Evolutionary conservation across 2,888 invertebrate genomes (phyloP).

Genomic region (Machimus rusticus): DNA sequence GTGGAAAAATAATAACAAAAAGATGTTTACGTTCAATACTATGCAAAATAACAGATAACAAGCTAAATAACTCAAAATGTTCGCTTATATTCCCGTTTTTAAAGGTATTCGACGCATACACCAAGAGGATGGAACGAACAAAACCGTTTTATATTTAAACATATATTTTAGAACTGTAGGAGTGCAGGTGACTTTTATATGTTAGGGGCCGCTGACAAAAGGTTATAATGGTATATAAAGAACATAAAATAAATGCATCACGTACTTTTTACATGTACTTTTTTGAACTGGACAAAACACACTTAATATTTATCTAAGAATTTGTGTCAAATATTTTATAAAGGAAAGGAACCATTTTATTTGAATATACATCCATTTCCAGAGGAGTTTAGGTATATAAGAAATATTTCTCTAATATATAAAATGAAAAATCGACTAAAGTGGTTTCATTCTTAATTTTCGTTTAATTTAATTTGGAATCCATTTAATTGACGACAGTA

Average conservation of each 20-base stretch:
- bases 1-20: not conserved
- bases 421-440: not conserved
- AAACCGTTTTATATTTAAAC: conserved; percentile 5
- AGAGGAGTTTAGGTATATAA: conserved; percentile 10
- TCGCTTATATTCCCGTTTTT: conserved; percentile 9
- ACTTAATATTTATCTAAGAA: conserved; percentile 15
- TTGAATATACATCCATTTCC: conserved; percentile 16
- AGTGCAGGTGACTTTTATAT: conserved; percentile 5
- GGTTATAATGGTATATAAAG: not conserved
- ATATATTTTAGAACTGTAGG: conserved; percentile 12
- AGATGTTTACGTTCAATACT: not conserved
- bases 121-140: not conserved
- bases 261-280: conserved; percentile 13
- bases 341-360: not conserved
- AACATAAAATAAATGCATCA: not conserved
- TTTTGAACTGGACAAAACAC: not conserved
- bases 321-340: conserved; percentile 30
- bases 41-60: not conserved
- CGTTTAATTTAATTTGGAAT: not conserved
- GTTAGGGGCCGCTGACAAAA: not conserved
- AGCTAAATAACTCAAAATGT: not conserved
- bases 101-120: not conserved
- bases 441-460: not conserved
- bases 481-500: not conserved
- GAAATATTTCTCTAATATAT: conserved; percentile 25